Evolutionary conservation across 2,888 invertebrate genomes (phyloP).

Genomic region (Netelia inedita): DNA sequence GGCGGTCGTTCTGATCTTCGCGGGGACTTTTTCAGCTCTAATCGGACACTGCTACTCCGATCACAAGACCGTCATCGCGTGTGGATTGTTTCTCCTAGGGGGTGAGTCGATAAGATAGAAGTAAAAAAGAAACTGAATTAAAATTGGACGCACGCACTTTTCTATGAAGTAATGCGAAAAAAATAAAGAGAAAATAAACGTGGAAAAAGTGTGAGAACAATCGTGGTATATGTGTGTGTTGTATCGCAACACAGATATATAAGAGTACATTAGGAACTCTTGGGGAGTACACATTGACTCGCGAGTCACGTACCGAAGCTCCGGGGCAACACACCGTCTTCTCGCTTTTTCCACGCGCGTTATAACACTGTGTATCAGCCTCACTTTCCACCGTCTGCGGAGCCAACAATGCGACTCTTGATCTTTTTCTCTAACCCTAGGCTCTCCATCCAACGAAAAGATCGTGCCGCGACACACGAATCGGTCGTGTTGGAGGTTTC

Average conservation of each 20-base stretch:
- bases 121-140: background rate
- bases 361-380: slow-evolving; percentile 73
- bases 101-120: slow-evolving; percentile 85
- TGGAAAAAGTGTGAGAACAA: slow-evolving; percentile 20
- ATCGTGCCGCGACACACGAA: slow-evolving; percentile 56
- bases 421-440: slow-evolving; percentile 64
- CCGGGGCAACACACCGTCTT: slow-evolving; percentile 47
- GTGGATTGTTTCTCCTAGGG: slow-evolving; percentile 87
- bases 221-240: background rate
- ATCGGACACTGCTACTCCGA: slow-evolving; percentile 88
- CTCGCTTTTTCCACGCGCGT: slow-evolving; percentile 48
- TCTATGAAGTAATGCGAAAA: slow-evolving; percentile 14
- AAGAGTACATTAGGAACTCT: slow-evolving; percentile 4
- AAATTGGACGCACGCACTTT: slow-evolving; percentile 32
- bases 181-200: slow-evolving; percentile 28
- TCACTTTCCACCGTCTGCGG: slow-evolving; percentile 71
- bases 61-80: slow-evolving; percentile 88
- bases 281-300: slow-evolving; percentile 49
- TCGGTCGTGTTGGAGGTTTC: slow-evolving; percentile 24
- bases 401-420: slow-evolving; percentile 77
- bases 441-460: slow-evolving; percentile 23
- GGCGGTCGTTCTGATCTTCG: slow-evolving; percentile 86
- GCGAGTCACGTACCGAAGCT: slow-evolving; percentile 69
- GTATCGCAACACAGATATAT: background rate
- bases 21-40: slow-evolving; percentile 86